Base-by-base conservation (phyloP, 2,113 vertebrate genomes). In the Nettapus auritus region DNA sequence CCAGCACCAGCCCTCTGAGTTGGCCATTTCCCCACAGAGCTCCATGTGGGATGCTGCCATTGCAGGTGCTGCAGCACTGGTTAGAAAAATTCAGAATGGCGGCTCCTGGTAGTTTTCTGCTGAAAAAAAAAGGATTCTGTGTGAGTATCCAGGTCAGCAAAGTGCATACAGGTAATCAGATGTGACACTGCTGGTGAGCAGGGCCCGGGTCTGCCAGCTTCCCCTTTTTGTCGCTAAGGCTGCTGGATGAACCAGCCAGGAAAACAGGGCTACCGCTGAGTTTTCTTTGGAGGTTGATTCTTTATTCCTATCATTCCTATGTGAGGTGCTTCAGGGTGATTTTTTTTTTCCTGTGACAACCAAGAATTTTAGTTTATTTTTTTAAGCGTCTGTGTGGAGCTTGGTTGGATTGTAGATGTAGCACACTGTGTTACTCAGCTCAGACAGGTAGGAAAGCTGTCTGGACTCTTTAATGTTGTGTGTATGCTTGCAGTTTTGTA, bases 231-330 rank as follows among this genome's bases (percentile, higher is more conserved):
- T 56, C 42, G 50, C 55, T 73, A 50, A 26, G 64, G 44, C 77
- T 90, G 69, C 66, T 71, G 74, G 29, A 73, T 34, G 73, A 69
- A 36, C 31, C 69, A 79, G 77, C 57, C 67, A 82, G 50, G 77
- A 82, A 85, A 86, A 36, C 60, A 71, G 53, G 60, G 60, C 88
- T 86, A 33, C 69, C 0, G 2, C 40, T 64, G 69, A 5, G 56
- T 87, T 91, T 92, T 82, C 84, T 76, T 90, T 89, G 89, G 91
- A 95, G 67, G 36, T 36, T 48, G 62, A 48, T 17, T n/a, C 26
- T 76, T 90, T 92, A 86, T 88, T 85, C 48, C 73, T 86, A 4
- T 75, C 22, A 66, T 82, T 92, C 85, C 53, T 88, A 3, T 53
- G 23, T 48, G 70, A 84, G 62, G 53, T 88, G 44, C 66, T 90